Evolutionary conservation across 2,797 vertebrate species (phyloP).

Genomic region (Natrix natrix): DNA sequence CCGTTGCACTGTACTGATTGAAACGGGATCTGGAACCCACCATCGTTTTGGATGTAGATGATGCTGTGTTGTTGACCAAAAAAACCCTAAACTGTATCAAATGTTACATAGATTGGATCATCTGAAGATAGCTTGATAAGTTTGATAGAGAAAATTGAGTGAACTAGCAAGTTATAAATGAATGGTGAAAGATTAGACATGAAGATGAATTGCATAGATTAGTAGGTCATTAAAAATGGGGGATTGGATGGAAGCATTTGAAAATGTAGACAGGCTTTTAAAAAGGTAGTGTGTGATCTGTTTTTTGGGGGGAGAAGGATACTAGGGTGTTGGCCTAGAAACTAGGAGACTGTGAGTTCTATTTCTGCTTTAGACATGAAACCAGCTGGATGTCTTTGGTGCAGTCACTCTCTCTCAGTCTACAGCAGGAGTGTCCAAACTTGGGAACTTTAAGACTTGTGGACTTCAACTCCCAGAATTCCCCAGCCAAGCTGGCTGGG

Average conservation of each 20-base stretch:
- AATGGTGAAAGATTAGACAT: not conserved
- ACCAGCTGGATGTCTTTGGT: not conserved
- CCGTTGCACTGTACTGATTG: too few species aligned
- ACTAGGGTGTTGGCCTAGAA: not conserved
- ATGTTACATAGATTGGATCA: not conserved
- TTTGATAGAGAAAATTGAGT: not conserved
- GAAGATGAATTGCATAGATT: not conserved
- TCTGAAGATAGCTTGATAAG: not conserved
- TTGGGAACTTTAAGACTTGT: too few species aligned
- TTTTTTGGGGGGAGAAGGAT: accelerated
- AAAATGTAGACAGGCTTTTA: not conserved
- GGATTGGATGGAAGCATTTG: not conserved
- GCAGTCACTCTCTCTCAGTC: not conserved
- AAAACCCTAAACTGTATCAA: not conserved
- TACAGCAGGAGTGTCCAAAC: too few species aligned
- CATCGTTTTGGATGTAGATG: not conserved
- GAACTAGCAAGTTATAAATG: not conserved
- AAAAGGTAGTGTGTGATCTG: not conserved
- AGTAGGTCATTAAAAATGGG: not conserved
- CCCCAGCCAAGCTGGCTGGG: too few species aligned
- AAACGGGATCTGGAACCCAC: too few species aligned
- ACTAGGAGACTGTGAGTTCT: not conserved
- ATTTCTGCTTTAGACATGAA: not conserved
- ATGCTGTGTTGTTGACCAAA: not conserved
- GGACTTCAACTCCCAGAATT: too few species aligned